Base-by-base conservation (phyloP, 2,113 vertebrate species). In the Numenius arquata region DNA sequence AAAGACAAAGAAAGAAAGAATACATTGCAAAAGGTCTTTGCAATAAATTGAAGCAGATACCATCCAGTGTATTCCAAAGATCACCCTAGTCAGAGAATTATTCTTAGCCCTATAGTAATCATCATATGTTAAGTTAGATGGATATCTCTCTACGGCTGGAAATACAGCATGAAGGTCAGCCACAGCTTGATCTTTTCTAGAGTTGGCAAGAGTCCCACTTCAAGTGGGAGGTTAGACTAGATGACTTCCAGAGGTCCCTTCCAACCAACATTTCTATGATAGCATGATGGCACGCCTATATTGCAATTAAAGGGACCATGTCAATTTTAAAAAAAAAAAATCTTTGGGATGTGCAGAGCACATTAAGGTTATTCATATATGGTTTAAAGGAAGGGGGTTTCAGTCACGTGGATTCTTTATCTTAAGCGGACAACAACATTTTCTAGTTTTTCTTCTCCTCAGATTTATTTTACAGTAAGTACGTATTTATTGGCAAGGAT, bases 101-200 rank as follows among this genome's bases (percentile, higher is more conserved):
- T 92, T 94, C 92, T 94, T 92, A 94, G 85, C 62, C 58, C 56
- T 80, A 83, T 66, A 87, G 52, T 75, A 70, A 86, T 86, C 43
- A 83, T 91, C 65, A 36, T 79, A 61, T 55, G 34, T 84, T 75
- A 61, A 53, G 73, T 62, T 79, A 58, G 56, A 71, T 87, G 74
- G 29, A 8, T 90, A 22, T 56, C 27, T 73, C 70, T 87, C 62
- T 61, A 36, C 0, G 6, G 21, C 74, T 95, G 41, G 63, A 88
- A 80, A 80, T 52, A 76, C 0, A 4, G 26, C 83, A 76, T 72
- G 78, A 93, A 95, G 63, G 88, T 95, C 94, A 95, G 50, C 6
- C 67, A 84, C 2, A 0, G 62, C 73, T 48, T 84, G 87, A 79
- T 88, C 62, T 93, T 87, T 88, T 50, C 90, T 75, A n/a, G 27